Evolutionary conservation across 2,113 vertebrate genomes (phyloP), one percentile per base, ranked within the genome.

Genomic region (Phalacrocorax aristotelis): DNA sequence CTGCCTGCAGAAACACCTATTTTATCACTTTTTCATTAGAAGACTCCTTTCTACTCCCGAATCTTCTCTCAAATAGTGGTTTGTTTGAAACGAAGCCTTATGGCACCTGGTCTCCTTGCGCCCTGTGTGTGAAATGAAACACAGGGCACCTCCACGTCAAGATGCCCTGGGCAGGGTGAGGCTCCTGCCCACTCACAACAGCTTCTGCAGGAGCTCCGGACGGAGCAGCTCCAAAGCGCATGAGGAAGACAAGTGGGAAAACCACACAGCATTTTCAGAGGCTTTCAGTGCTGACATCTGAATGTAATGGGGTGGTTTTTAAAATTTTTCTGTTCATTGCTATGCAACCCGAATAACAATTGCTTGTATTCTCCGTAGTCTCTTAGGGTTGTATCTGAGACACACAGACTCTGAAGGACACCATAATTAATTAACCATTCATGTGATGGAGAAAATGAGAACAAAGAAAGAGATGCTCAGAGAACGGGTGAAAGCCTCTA

Each of bases 181-280:
- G 5, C 13, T 93, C 61, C 58, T 38, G 27, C 46, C 29, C 36
- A 21, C 42, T 49, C 23, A 22, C 48, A 89, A 48, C 44, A 64
- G 46, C 16, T 15, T 66, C 66, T 44, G 23, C 64, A 87, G 85
- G 19, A 87, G 11, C 48, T 83, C n/a, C 52, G 13, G 13, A 19
- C 11, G 36, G 44, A 64, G 54, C 0, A 0, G 14, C n/a, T 64
- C 66, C 62, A 72, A 69, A 89, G 38, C 0, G 0, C 1, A 0
- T 20, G 49, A 74, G 26, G 36, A 83, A 65, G 32, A 72, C 51
- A 76, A 89, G 22, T 1, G 0, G 15, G 32, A 70, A 91, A 69
- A 60, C 26, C 88, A 69, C 1, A 1, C 13, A 38, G 29, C n/a
- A 42, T 34, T 55, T 86, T 62, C 52, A 54, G 38, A 80, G 38